Conservation (phyloP, 2,113 vertebrate genomes). For the Morone chrysops region DNA sequence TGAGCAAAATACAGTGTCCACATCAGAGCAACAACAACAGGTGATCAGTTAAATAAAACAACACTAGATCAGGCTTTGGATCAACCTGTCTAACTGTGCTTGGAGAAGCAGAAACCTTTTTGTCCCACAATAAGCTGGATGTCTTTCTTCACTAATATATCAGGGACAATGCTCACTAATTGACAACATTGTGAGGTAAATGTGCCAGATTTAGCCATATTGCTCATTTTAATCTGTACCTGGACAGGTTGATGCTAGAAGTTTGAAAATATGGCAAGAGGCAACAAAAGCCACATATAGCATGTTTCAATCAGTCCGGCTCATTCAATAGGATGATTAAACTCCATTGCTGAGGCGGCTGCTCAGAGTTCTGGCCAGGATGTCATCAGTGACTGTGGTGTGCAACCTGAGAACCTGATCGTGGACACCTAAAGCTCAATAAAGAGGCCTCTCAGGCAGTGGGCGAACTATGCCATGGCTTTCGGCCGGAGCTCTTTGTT, state of each 20-base stretch:
- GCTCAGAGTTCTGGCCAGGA: too few species aligned
- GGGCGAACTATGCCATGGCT: too few species aligned
- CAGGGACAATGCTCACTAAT: background rate
- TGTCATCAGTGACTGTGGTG: too few species aligned
- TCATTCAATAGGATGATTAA: too few species aligned
- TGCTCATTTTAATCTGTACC: background rate
- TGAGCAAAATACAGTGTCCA: conserved; percentile 11
- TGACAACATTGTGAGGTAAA: too few species aligned
- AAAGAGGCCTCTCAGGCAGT: too few species aligned
- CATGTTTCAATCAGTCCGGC: too few species aligned
- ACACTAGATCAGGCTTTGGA: background rate
- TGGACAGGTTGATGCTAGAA: background rate
- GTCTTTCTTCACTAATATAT: background rate
- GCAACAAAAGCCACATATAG: background rate
- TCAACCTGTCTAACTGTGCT: background rate
- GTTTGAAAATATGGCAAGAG: background rate
- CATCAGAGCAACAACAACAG: background rate
- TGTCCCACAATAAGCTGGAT: background rate
- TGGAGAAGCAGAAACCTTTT: background rate
- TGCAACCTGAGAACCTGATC: too few species aligned
- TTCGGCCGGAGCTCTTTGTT: too few species aligned
- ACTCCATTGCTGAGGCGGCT: background rate
- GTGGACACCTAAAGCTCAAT: too few species aligned
- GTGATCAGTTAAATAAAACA: conserved; percentile 51
- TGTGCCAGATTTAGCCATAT: background rate